Conservation (phyloP, 2,797 vertebrate genomes). For the Schizopygopsis malacanthus region DNA sequence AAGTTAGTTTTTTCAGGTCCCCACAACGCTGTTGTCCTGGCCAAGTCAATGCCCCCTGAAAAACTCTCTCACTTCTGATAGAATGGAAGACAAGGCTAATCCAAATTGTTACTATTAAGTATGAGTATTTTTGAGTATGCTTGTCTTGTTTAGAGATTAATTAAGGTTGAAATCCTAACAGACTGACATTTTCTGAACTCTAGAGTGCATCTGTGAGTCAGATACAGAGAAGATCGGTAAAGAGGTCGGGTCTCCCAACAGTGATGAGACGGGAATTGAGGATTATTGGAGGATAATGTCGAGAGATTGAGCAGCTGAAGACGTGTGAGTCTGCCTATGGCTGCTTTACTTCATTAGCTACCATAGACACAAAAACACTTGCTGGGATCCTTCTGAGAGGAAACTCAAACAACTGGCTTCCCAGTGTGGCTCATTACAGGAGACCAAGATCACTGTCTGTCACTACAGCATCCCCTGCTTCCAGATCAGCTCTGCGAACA, state of each 20-base stretch:
- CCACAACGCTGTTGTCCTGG: neutral
- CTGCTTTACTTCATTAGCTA: slow-evolving; percentile 44
- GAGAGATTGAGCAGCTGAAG: slow-evolving; percentile 33
- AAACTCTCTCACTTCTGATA: neutral
- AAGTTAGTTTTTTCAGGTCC: too few relatives aligned
- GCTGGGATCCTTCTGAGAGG: slow-evolving; percentile 8
- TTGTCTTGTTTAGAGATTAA: neutral
- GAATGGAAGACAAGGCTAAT: neutral
- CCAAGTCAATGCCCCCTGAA: neutral
- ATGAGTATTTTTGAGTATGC: neutral
- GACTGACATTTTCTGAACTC: neutral
- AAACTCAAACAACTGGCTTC: slow-evolving; percentile 20
- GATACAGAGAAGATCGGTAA: neutral
- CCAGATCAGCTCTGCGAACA: neutral
- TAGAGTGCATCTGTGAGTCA: neutral
- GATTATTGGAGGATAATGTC: slow-evolving; percentile 40
- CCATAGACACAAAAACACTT: slow-evolving; percentile 10
- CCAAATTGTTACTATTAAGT: neutral
- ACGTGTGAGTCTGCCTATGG: slow-evolving; percentile 31
- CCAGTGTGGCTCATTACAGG: slow-evolving; percentile 43
- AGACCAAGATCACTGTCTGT: slow-evolving; percentile 28
- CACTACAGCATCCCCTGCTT: neutral
- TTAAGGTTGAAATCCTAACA: neutral
- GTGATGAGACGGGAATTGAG: slow-evolving; percentile 33
- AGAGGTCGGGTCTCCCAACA: neutral